Base-by-base conservation (phyloP, 2,888 invertebrate genomes). In the Drosophila robusta region DNA sequence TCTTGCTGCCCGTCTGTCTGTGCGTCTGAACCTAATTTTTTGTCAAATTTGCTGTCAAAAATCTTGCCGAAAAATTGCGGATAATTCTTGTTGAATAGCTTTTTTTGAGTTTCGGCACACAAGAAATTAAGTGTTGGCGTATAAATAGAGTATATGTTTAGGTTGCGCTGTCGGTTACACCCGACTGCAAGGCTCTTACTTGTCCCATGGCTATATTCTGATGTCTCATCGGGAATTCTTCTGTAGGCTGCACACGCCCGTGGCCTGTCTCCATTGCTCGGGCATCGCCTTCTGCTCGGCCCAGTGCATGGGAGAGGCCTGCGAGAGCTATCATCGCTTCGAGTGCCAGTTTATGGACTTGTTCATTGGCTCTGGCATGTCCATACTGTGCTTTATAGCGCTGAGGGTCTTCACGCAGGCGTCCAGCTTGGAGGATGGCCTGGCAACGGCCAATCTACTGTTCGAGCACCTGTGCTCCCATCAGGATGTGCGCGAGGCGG, bases 291-390 rank as follows among this genome's bases (percentile, higher is more conserved):
- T 96, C 91, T 97, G 97, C 90, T 93, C 94, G 1, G 83, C 93
- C 0, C 91, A 93, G 54, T 97, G 97, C 90, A 93, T 95, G 74
- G 94, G 95, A 41, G 90, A 90, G 2, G 96, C 96, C 0, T 82
- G 94, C 1, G 90, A 93, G 3, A 93, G 94, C 0, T 97, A 96
- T 89, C 97, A 97, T 90, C 92, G 93, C 34, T 95, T 94, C 87
- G 97, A 97, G 91, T 97, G 97, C 87, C 94, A 94, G 78, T 95
- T 95, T 83, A 92, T 95, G 81, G 95, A 95, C 75, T 92, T 97
- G 7, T 93, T 97, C 52, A 95, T 96, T 72, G 97, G 97, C 93
- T 95, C 96, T 0, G 96, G 97, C 1, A 97, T 97, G 96, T 97
- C 97, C 56, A 94, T 96, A 50, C 93, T 97, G 3, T 95, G 96